These are phyloP conservation scores for Psammodynastes pulverulentus DNA, from an alignment of 2,113 vertebrate species.

Conservation along the genomic window DNA sequence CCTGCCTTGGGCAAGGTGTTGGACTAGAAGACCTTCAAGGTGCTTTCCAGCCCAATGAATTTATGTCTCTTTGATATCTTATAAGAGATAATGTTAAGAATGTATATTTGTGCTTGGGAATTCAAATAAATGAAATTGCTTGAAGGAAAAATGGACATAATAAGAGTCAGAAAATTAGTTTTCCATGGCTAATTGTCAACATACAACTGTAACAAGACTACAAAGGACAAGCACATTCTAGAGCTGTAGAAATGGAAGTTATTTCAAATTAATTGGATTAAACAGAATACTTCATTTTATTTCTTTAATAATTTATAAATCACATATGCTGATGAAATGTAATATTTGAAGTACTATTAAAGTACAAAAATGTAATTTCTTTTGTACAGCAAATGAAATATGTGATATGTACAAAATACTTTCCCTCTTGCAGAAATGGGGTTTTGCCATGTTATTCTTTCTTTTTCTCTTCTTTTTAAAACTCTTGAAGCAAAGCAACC, in stretches of 20 bases:
- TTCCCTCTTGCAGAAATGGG: slow-evolving; percentile 37
- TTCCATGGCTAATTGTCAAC: rapidly evolving
- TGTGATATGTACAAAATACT: slow-evolving; percentile 42
- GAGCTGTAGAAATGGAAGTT: slow-evolving; percentile 3
- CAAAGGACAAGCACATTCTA: slow-evolving; percentile 25
- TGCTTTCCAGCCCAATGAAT: background rate
- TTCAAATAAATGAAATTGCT: background rate
- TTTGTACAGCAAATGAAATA: slow-evolving; percentile 53
- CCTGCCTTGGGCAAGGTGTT: background rate
- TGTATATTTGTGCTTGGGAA: background rate
- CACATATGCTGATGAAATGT: slow-evolving; percentile 51
- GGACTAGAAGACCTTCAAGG: too few species aligned
- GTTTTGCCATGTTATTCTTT: slow-evolving; percentile 50
- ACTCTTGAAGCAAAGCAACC: background rate
- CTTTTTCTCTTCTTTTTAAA: slow-evolving; percentile 14
- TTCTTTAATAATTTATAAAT: slow-evolving; percentile 63
- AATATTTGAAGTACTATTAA: slow-evolving; percentile 63
- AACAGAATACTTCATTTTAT: slow-evolving; percentile 61
- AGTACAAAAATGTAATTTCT: slow-evolving; percentile 56
- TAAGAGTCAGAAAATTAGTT: rapidly evolving
- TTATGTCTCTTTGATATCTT: background rate
- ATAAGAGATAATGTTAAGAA: background rate
- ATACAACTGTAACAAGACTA: background rate
- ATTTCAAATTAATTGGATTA: slow-evolving; percentile 49
- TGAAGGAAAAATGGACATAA: background rate